Conservation (phyloP, 1,140 invertebrate genomes). For the Liolophura sinensis region DNA sequence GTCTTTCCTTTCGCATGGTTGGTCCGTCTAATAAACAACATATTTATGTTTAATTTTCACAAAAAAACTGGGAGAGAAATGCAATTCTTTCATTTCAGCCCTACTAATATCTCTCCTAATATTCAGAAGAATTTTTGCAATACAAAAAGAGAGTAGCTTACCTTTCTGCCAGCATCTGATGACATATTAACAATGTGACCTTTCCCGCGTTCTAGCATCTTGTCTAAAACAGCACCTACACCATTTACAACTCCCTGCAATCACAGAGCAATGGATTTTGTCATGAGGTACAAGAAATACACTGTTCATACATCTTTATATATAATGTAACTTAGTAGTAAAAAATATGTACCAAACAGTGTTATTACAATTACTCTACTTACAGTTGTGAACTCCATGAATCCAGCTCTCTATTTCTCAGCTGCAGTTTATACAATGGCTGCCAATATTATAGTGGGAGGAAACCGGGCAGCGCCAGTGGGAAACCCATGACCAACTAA, state of each 20-base stretch:
- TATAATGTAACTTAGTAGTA: not conserved
- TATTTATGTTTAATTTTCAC: too few relatives aligned
- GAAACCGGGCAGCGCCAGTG: too few relatives aligned
- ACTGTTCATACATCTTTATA: not conserved
- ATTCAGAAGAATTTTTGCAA: not conserved
- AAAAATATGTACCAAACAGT: not conserved
- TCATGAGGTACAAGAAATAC: not conserved
- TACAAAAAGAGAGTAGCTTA: slow-evolving; percentile 21
- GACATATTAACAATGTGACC: slow-evolving; percentile 62
- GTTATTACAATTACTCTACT: too few relatives aligned
- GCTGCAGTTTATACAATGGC: too few relatives aligned
- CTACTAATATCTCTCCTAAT: not conserved
- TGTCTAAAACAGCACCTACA: slow-evolving; percentile 57
- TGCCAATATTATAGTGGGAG: too few relatives aligned
- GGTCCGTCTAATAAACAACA: too few relatives aligned
- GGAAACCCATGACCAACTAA: too few relatives aligned
- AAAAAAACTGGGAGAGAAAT: too few relatives aligned
- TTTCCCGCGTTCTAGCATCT: slow-evolving; percentile 54
- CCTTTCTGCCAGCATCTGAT: slow-evolving; percentile 59
- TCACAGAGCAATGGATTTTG: slow-evolving; percentile 5
- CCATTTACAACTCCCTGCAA: slow-evolving; percentile 58
- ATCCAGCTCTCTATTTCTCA: too few relatives aligned
- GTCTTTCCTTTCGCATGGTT: not conserved
- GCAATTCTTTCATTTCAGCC: too few relatives aligned
- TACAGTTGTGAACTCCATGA: too few relatives aligned